Conservation (phyloP, 2,888 invertebrate species). For the Abscondita cerata region DNA sequence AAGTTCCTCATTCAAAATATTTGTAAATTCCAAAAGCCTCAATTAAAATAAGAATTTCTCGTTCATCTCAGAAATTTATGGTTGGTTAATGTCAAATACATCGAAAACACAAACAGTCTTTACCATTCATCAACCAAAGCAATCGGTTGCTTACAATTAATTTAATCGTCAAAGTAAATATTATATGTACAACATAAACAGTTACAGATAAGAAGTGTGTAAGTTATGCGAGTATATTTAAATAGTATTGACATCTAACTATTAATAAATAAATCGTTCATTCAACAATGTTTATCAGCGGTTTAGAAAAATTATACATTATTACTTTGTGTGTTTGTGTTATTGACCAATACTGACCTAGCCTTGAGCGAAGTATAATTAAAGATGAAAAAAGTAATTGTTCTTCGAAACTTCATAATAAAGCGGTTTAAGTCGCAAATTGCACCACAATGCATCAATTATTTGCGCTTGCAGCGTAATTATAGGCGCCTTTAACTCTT, state of each 20-base stretch:
- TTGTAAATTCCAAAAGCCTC: no score
- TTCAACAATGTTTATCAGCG: not conserved
- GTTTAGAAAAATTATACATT: not conserved
- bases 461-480: conserved; percentile 30
- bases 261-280: not conserved
- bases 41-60: no score
- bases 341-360: conserved; percentile 31
- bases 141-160: no score
- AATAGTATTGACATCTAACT: not conserved
- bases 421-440: conserved; percentile 43
- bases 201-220: no score
- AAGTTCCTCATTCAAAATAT: no score
- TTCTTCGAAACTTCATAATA: conserved; percentile 40
- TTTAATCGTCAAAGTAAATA: no score
- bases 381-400: conserved; percentile 23
- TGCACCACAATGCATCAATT: conserved; percentile 39
- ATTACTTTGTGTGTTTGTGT: conserved; percentile 9
- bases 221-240: not conserved
- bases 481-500: conserved; percentile 32
- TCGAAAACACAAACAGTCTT: no score
- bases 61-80: no score
- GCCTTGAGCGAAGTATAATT: conserved; percentile 25
- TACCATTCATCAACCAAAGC: no score
- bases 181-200: no score
- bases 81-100: no score